These are phyloP conservation scores for Capromys pilorides DNA, from an alignment of 2,797 vertebrate species.

Conservation along the genomic window DNA sequence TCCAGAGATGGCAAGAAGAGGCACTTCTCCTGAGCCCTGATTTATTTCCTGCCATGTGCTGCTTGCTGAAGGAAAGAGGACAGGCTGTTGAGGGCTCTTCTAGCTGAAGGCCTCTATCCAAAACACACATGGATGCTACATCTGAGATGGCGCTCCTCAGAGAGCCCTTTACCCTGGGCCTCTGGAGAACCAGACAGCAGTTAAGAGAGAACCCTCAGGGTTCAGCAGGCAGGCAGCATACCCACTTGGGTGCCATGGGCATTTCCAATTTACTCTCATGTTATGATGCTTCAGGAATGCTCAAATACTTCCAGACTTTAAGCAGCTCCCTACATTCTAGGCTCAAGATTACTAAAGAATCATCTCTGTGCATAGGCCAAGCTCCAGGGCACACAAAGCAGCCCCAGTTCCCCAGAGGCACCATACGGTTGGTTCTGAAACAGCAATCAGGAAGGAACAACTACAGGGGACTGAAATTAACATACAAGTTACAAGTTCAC, in stretches of 20 bases:
- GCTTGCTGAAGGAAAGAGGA: conserved; percentile 32
- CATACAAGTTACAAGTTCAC: conserved; percentile 80
- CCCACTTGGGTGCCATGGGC: background rate
- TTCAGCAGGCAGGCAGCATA: conserved; percentile 30
- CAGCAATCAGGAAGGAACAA: conserved; percentile 79
- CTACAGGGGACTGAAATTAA: conserved; percentile 79
- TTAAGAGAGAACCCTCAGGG: conserved; percentile 20
- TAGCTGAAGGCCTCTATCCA: conserved; percentile 61
- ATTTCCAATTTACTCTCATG: conserved; percentile 1
- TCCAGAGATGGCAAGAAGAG: conserved; percentile 46
- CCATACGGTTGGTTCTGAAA: conserved; percentile 79
- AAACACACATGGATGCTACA: conserved; percentile 68
- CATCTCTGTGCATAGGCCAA: conserved; percentile 69
- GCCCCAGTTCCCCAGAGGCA: conserved; percentile 80
- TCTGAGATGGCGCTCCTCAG: conserved; percentile 45
- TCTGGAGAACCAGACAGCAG: background rate
- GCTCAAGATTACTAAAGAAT: conserved; percentile 45
- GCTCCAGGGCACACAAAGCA: conserved; percentile 74
- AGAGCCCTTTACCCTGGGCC: conserved; percentile 42
- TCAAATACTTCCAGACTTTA: background rate
- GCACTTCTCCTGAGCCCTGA: background rate
- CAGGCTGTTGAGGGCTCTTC: conserved; percentile 68
- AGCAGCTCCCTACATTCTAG: conserved; percentile 30
- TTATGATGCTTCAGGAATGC: background rate
- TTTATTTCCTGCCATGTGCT: conserved; percentile 62